Conservation (phyloP, 2,888 invertebrate genomes). For the Brassicogethes aeneus region DNA sequence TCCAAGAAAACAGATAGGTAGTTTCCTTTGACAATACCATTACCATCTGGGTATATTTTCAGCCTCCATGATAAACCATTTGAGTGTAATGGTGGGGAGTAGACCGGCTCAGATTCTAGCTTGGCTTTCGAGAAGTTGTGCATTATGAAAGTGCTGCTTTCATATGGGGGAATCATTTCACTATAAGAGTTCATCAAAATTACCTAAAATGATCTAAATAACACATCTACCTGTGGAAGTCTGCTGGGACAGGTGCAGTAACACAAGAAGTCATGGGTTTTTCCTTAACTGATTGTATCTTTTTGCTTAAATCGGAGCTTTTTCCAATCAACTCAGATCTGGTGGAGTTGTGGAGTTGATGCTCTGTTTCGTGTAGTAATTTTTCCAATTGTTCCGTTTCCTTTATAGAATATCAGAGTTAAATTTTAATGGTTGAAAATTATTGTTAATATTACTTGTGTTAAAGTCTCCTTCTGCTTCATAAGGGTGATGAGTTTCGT, state of each 20-base stretch:
- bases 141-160: conserved; percentile 83
- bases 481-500: conserved; percentile 79
- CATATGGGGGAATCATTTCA: conserved; percentile 88
- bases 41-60: conserved; percentile 88
- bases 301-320: conserved; percentile 66
- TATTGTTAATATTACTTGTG: conserved; percentile 44
- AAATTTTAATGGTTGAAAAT: neutral
- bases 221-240: conserved; percentile 65
- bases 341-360: conserved; percentile 67
- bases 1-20: conserved; percentile 90
- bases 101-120: conserved; percentile 83
- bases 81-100: conserved; percentile 79
- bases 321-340: conserved; percentile 77
- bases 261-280: conserved; percentile 86
- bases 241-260: conserved; percentile 80
- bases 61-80: conserved; percentile 87
- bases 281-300: conserved; percentile 76
- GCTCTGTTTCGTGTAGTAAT: conserved; percentile 73
- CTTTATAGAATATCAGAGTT: conserved; percentile 7
- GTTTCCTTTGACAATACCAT: conserved; percentile 89
- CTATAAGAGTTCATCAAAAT: conserved; percentile 39
- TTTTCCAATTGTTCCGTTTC: conserved; percentile 87
- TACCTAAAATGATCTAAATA: neutral
- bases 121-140: conserved; percentile 77
- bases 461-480: conserved; percentile 77